A percentile compares a stretch with the other conserved stretches of the same genome.
These are phyloP conservation scores for Cardiocondyla obscurior DNA, from an alignment of 1,140 invertebrate genomes.

Conservation along the genomic window DNA sequence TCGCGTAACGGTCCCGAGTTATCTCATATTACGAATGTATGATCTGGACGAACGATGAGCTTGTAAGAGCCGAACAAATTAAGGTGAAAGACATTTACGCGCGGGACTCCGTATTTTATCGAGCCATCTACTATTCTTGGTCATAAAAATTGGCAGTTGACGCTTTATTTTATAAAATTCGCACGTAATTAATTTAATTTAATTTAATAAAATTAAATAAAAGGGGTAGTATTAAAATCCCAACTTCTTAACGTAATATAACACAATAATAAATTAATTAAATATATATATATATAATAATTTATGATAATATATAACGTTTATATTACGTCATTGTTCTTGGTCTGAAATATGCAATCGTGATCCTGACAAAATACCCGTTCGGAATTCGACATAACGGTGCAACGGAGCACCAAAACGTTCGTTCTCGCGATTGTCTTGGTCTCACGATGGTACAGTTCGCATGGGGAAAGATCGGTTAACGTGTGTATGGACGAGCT, in stretches of 20 bases:
- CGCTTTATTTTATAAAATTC: not conserved
- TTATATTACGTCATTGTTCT: not conserved
- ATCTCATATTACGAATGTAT: slow-evolving; percentile 1
- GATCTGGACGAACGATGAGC: not conserved
- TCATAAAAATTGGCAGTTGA: not conserved
- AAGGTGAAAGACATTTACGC: not conserved
- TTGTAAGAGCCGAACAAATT: slow-evolving; percentile 7
- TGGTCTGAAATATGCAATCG: not conserved
- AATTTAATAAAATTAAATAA: not conserved
- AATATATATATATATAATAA: no score
- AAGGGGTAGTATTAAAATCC: not conserved
- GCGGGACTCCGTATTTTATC: not conserved
- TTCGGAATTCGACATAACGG: slow-evolving; percentile 75
- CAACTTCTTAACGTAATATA: not conserved
- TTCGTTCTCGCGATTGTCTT: not conserved
- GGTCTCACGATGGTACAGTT: slow-evolving; percentile 21
- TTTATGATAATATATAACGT: no score
- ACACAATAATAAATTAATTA: not conserved
- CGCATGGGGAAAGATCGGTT: slow-evolving; percentile 48
- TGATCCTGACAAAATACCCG: slow-evolving; percentile 61
- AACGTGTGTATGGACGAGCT: slow-evolving; percentile 33
- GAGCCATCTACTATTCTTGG: not conserved
- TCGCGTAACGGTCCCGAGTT: slow-evolving; percentile 4
- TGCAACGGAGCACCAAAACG: slow-evolving; percentile 71
- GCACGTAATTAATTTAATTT: not conserved